Percentiles rank a stretch among this genome's conserved stretches.
phyloP scores from a whole-genome alignment of 1,140 invertebrate genomes.

The Drosophila repleta region DNA sequence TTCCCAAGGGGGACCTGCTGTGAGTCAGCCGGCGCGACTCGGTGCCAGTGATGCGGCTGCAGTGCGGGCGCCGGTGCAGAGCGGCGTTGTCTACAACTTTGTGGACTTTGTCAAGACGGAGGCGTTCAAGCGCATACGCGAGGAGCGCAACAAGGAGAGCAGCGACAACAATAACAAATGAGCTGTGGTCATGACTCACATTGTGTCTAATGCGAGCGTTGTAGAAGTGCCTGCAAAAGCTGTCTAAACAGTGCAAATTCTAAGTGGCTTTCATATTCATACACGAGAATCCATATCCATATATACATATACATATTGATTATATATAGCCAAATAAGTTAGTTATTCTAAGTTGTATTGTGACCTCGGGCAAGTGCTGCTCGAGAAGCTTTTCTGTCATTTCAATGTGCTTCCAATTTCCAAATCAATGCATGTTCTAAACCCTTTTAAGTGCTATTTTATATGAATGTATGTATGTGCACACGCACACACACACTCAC shows the following conservation, averaged over 20 bases:
- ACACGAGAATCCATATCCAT: conserved; percentile 18
- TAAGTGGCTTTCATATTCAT: conserved; percentile 51
- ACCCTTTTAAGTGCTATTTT: conserved; percentile 72
- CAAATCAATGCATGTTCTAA: conserved; percentile 44
- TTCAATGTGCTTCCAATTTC: conserved; percentile 63
- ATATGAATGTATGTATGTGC: conserved; percentile 30
- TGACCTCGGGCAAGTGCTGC: conserved; percentile 28
- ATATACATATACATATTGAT: conserved; percentile 29
- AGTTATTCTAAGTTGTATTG: conserved; percentile 27
- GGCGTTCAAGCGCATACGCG: conserved; percentile 94
- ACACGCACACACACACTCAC: background rate
- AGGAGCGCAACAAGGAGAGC: conserved; percentile 88
- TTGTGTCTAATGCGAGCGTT: conserved; percentile 53
- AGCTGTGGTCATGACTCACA: conserved; percentile 1
- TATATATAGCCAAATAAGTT: conserved; percentile 46
- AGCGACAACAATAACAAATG: conserved; percentile 46
- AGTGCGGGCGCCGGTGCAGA: conserved; percentile 59
- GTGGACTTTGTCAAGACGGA: conserved; percentile 96
- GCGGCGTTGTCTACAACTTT: conserved; percentile 91
- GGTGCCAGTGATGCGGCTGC: conserved; percentile 46
- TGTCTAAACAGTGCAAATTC: conserved; percentile 56
- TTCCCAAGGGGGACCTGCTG: conserved; percentile 32
- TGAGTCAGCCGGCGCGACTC: conserved; percentile 38
- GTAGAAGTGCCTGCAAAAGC: conserved; percentile 55
- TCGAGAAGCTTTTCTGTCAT: conserved; percentile 30